Percentiles rank a stretch among this genome's conserved stretches.
phyloP scores from a whole-genome alignment of 2,113 vertebrate genomes.

The Phycodurus eques region DNA sequence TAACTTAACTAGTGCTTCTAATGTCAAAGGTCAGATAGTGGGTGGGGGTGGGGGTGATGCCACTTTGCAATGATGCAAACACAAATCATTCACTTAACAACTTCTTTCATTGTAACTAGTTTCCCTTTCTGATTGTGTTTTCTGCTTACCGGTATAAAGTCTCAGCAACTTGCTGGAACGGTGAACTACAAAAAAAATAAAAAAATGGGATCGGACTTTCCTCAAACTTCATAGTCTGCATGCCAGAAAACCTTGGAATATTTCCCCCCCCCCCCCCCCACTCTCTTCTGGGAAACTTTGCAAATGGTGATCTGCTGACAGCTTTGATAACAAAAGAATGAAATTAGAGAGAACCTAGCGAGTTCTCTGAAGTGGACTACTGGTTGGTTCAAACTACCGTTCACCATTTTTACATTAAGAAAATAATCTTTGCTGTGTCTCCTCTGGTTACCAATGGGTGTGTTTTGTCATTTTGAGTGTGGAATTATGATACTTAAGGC shows the following conservation, averaged over 20 bases:
- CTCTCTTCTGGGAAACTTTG: conserved; percentile 34
- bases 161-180: conserved; percentile 24
- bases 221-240: conserved; percentile 41
- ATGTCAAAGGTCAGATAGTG: conserved; percentile 20
- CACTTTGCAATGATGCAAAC: conserved; percentile 62
- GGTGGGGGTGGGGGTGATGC: conserved; percentile 12
- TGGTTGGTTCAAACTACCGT: conserved; percentile 4
- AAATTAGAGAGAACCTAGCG: conserved; percentile 18
- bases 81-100: conserved; percentile 30
- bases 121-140: conserved; percentile 42
- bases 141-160: conserved; percentile 17
- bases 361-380: conserved; percentile 23
- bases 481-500: conserved; percentile 25
- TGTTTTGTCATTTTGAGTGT: conserved; percentile 52
- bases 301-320: conserved; percentile 21
- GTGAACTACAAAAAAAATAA: conserved; percentile 23
- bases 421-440: conserved; percentile 54
- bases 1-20: conserved; percentile 18
- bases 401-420: background rate
- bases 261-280: conserved; percentile 27
- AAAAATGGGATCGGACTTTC: conserved; percentile 21
- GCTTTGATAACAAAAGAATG: conserved; percentile 27
- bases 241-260: conserved; percentile 41
- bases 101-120: conserved; percentile 32
- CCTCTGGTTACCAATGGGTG: conserved; percentile 51